Conservation (phyloP, 2,113 vertebrate species). For the Gila orcuttii region DNA sequence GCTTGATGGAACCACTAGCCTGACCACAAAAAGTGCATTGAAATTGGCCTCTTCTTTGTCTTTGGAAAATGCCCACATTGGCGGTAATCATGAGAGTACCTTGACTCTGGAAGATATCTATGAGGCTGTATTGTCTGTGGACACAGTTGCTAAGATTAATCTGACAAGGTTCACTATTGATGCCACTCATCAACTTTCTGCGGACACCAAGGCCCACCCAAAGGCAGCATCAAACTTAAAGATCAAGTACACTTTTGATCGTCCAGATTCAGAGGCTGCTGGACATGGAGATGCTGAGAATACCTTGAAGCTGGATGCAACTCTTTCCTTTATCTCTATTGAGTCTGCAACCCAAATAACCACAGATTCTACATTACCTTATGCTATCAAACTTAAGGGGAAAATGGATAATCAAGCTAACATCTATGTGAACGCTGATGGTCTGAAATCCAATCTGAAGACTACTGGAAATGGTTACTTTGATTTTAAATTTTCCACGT, state of each 20-base stretch:
- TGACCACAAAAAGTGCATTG: constrained; percentile 83
- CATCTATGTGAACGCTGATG: constrained; percentile 78
- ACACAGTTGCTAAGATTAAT: constrained; percentile 74
- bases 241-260: constrained; percentile 76
- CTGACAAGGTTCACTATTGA: constrained; percentile 75
- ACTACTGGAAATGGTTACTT: constrained; percentile 74
- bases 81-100: constrained; percentile 83
- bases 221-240: constrained; percentile 76
- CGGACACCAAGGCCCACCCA: constrained; percentile 80
- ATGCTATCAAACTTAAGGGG: constrained; percentile 73
- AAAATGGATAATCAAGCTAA: constrained; percentile 77
- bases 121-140: constrained; percentile 72
- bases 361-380: constrained; percentile 74
- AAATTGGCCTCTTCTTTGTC: constrained; percentile 87
- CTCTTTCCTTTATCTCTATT: constrained; percentile 78
- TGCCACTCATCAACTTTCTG: constrained; percentile 83
- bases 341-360: constrained; percentile 76
- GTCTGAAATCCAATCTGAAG: constrained; percentile 77
- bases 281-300: constrained; percentile 75
- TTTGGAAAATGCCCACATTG: constrained; percentile 78
- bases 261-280: constrained; percentile 69
- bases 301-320: constrained; percentile 79
- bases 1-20: constrained; percentile 84
- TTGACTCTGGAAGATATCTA: constrained; percentile 79
- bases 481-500: constrained; percentile 57